phyloP scores from a whole-genome alignment of 2,888 invertebrate genomes.

The Scaptomyza reducta region DNA sequence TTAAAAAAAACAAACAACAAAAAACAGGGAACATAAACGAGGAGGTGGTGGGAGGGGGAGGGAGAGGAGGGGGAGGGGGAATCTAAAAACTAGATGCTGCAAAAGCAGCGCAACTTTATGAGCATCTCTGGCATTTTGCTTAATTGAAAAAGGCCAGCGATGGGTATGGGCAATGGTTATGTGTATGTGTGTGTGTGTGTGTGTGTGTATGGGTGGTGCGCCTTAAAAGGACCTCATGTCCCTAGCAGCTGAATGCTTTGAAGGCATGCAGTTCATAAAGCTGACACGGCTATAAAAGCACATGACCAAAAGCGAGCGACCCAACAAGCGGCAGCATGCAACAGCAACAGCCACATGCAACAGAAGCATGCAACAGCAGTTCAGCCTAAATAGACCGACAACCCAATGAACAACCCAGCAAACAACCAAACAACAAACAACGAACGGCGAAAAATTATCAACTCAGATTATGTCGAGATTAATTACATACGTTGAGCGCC shows the following conservation, averaged over 20 bases:
- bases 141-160: slow-evolving; percentile 71
- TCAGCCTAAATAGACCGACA: slow-evolving; percentile 64
- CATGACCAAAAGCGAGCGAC: slow-evolving; percentile 67
- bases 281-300: slow-evolving; percentile 75
- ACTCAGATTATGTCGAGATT: slow-evolving; percentile 84
- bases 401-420: slow-evolving; percentile 26
- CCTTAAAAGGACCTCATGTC: slow-evolving; percentile 72
- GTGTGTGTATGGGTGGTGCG: slow-evolving; percentile 26
- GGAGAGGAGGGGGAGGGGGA: background rate
- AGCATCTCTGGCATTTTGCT: slow-evolving; percentile 71
- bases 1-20: slow-evolving; percentile 8
- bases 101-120: slow-evolving; percentile 61
- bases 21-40: background rate
- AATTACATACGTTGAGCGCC: slow-evolving; percentile 82
- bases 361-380: slow-evolving; percentile 27
- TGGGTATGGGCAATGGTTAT: slow-evolving; percentile 13
- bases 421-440: slow-evolving; percentile 57
- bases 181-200: slow-evolving; percentile 20
- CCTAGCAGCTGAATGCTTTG: slow-evolving; percentile 55
- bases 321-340: slow-evolving; percentile 31
- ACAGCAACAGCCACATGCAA: slow-evolving; percentile 33
- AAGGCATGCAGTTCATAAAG: slow-evolving; percentile 73
- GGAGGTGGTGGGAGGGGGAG: background rate
- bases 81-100: slow-evolving; percentile 21
- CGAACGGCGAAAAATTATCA: slow-evolving; percentile 80